These are phyloP conservation scores for Tetramorium alpestre DNA, from an alignment of 1,140 invertebrate species.

Conservation along the genomic window DNA sequence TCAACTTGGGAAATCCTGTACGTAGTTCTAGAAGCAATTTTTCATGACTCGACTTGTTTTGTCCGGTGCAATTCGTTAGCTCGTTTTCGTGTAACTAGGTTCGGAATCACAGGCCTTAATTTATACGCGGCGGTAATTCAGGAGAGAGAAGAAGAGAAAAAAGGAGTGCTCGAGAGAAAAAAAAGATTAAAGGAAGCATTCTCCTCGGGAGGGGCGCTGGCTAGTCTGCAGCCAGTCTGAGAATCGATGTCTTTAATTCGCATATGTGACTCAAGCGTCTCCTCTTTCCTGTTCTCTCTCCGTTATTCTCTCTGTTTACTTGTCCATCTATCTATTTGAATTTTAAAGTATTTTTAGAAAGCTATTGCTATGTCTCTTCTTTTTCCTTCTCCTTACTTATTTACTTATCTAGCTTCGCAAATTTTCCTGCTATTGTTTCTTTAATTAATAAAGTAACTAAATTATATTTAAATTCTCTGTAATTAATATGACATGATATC, in stretches of 20 bases:
- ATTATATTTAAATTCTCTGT: neutral
- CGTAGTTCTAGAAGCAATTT: neutral
- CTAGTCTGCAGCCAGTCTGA: slow-evolving; percentile 36
- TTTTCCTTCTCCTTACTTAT: neutral
- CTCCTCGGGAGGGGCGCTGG: neutral
- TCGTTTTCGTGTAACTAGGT: slow-evolving; percentile 16
- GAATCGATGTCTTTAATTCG: slow-evolving; percentile 65
- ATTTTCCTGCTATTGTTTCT: neutral
- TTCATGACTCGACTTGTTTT: neutral
- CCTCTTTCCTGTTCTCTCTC: slow-evolving; percentile 17
- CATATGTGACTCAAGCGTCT: slow-evolving; percentile 69
- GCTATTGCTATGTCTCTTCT: neutral
- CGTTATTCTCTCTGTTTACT: neutral
- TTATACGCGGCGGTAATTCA: slow-evolving; percentile 6
- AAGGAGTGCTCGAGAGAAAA: neutral
- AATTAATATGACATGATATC: neutral
- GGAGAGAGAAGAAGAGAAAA: neutral
- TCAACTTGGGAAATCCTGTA: neutral
- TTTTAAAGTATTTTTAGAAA: slow-evolving; percentile 13
- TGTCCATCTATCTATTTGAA: neutral
- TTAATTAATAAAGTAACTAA: neutral
- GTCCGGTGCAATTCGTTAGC: neutral
- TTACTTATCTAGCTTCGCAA: neutral
- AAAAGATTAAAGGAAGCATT: slow-evolving; percentile 9
- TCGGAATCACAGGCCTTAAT: slow-evolving; percentile 19